Conservation (phyloP, 2,113 vertebrate genomes). For the Rhinichthys klamathensis region DNA sequence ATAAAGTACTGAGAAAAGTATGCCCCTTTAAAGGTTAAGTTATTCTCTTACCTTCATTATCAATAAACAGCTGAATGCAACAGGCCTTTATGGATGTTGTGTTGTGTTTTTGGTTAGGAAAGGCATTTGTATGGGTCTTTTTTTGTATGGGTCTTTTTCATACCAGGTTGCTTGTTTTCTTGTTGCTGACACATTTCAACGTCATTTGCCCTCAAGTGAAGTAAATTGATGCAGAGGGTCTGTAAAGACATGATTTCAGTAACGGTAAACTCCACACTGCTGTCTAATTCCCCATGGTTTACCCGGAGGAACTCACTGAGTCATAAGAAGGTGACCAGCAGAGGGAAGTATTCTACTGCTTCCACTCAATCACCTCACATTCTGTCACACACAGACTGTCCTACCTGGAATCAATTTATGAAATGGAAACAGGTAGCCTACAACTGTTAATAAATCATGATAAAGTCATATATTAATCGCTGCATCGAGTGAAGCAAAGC, state of each 20-base stretch:
- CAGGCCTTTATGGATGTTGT: no score
- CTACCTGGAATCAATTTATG: background rate
- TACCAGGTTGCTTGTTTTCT: background rate
- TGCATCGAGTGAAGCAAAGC: background rate
- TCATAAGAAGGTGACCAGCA: slow-evolving; percentile 68
- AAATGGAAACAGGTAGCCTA: background rate
- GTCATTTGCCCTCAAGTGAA: background rate
- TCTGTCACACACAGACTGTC: background rate
- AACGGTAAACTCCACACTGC: background rate
- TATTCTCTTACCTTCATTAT: no score
- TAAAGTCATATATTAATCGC: background rate
- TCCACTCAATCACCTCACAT: slow-evolving; percentile 59
- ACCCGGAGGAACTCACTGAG: background rate
- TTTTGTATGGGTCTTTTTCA: background rate
- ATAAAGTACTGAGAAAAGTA: no score
- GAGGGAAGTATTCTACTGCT: slow-evolving; percentile 74
- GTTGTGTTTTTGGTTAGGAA: no score
- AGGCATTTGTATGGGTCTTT: no score
- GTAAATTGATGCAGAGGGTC: background rate
- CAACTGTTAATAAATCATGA: background rate
- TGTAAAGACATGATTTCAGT: background rate
- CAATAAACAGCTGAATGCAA: no score
- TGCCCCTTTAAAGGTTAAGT: no score
- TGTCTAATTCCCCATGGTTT: background rate
- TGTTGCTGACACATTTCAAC: background rate